Percentiles rank a stretch among this genome's conserved stretches.
Evolutionary conservation across 2,113 vertebrate species (phyloP).

Genomic region (Clarias batrachus): DNA sequence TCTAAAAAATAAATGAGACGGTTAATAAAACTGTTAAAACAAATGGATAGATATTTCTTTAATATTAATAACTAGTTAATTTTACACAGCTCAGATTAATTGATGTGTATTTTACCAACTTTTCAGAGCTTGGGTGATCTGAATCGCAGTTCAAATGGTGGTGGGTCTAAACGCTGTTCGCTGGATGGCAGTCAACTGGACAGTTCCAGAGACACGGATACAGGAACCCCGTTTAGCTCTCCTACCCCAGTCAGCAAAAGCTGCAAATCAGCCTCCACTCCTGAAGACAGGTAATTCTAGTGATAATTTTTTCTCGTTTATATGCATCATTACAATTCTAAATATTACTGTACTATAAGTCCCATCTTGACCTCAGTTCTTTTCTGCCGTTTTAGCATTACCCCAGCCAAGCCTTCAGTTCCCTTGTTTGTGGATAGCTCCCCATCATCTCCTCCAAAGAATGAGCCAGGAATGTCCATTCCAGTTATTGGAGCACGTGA

Average conservation of each 20-base stretch:
- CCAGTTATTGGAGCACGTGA: slow-evolving; percentile 79
- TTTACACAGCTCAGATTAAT: not conserved
- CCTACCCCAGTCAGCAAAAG: slow-evolving; percentile 69
- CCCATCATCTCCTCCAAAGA: slow-evolving; percentile 58
- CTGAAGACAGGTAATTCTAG: slow-evolving; percentile 75
- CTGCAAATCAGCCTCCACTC: slow-evolving; percentile 67
- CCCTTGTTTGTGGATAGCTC: slow-evolving; percentile 69
- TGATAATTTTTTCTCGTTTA: not conserved
- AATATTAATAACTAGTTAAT: not conserved
- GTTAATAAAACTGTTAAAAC: too few relatives aligned
- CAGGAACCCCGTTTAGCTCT: slow-evolving; percentile 77
- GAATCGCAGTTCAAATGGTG: slow-evolving; percentile 75
- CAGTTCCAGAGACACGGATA: slow-evolving; percentile 81
- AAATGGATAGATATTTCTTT: not conserved
- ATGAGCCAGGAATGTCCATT: slow-evolving; percentile 74
- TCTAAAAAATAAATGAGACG: not conserved
- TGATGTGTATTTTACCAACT: not conserved
- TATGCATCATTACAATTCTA: not conserved
- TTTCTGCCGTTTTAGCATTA: slow-evolving; percentile 51
- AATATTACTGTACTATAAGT: not conserved
- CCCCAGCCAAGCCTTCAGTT: slow-evolving; percentile 61
- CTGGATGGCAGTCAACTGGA: slow-evolving; percentile 80
- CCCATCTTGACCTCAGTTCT: not conserved
- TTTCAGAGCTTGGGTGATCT: slow-evolving; percentile 80
- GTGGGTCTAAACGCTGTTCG: slow-evolving; percentile 79